Evolutionary conservation across 2,888 invertebrate species (phyloP).

Genomic region (Rotaria socialis): DNA sequence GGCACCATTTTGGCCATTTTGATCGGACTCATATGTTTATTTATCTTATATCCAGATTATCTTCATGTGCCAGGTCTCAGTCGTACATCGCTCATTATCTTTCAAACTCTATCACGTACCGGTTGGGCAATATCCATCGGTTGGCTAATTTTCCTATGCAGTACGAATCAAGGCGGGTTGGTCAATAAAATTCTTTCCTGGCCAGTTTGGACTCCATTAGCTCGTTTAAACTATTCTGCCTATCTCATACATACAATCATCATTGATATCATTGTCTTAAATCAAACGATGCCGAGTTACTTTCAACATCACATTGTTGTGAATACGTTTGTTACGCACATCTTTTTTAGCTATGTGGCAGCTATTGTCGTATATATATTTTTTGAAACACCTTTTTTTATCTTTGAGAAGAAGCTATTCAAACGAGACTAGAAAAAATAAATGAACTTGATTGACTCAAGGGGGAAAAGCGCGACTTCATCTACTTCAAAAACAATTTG

Average conservation of each 20-base stretch:
- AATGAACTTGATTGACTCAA: too few species aligned
- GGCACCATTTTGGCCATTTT: not conserved
- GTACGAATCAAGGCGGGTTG: slow-evolving; percentile 6
- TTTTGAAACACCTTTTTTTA: slow-evolving; percentile 38
- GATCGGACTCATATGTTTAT: not conserved
- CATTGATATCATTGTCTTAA: not conserved
- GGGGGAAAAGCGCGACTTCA: too few species aligned
- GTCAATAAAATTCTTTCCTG: slow-evolving; percentile 33
- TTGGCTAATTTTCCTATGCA: slow-evolving; percentile 30
- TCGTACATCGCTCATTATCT: slow-evolving; percentile 10
- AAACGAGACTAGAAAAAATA: too few species aligned
- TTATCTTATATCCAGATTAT: not conserved
- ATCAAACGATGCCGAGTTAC: slow-evolving; percentile 13
- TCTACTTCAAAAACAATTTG: too few species aligned
- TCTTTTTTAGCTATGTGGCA: slow-evolving; percentile 10
- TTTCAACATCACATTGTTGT: not conserved
- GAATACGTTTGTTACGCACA: slow-evolving; percentile 9
- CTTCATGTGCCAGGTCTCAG: slow-evolving; percentile 13
- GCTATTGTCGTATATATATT: slow-evolving; percentile 20
- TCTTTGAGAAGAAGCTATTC: slow-evolving; percentile 7
- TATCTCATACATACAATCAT: slow-evolving; percentile 33
- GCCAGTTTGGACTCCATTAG: slow-evolving; percentile 35
- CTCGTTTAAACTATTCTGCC: slow-evolving; percentile 37
- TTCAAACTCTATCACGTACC: slow-evolving; percentile 30
- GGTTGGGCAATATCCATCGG: slow-evolving; percentile 30